Percentiles rank a stretch among this genome's conserved stretches.
phyloP scores from a whole-genome alignment of 1,140 invertebrate genomes.

The Ephestia elutella region DNA sequence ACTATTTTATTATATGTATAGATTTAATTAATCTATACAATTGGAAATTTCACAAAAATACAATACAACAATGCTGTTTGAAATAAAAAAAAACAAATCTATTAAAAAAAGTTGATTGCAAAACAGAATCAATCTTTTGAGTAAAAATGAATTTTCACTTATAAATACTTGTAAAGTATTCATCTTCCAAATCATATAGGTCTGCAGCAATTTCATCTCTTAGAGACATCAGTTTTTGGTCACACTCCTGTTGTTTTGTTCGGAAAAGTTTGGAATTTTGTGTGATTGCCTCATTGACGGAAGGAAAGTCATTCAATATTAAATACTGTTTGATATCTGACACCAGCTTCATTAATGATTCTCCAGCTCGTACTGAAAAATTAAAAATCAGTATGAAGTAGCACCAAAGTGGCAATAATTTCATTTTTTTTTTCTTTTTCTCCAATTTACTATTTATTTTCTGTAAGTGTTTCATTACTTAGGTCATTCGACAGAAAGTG shows the following conservation, averaged over 20 bases:
- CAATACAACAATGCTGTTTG: too few relatives aligned
- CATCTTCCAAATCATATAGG: slow-evolving; percentile 96
- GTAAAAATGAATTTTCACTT: slow-evolving; percentile 76
- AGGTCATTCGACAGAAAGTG: too few relatives aligned
- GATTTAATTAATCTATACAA: too few relatives aligned
- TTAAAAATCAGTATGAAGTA: slow-evolving; percentile 9
- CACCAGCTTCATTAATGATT: slow-evolving; percentile 96
- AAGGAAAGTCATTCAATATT: slow-evolving; percentile 97
- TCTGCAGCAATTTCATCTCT: slow-evolving; percentile 96
- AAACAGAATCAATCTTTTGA: too few relatives aligned
- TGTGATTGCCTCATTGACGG: slow-evolving; percentile 95
- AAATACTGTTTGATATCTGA: slow-evolving; percentile 97
- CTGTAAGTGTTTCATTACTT: too few relatives aligned
- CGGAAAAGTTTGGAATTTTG: slow-evolving; percentile 92
- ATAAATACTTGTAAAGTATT: slow-evolving; percentile 96
- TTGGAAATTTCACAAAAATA: too few relatives aligned
- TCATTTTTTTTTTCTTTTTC: too few relatives aligned
- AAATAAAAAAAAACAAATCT: too few relatives aligned
- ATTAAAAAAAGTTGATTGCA: too few relatives aligned
- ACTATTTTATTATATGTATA: too few relatives aligned
- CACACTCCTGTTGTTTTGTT: slow-evolving; percentile 92
- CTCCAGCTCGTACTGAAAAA: slow-evolving; percentile 87
- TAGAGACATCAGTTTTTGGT: slow-evolving; percentile 93
- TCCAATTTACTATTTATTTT: too few relatives aligned
- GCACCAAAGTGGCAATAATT: too few relatives aligned